Conservation (phyloP, 2,797 vertebrate species). For the Sparus aurata region DNA sequence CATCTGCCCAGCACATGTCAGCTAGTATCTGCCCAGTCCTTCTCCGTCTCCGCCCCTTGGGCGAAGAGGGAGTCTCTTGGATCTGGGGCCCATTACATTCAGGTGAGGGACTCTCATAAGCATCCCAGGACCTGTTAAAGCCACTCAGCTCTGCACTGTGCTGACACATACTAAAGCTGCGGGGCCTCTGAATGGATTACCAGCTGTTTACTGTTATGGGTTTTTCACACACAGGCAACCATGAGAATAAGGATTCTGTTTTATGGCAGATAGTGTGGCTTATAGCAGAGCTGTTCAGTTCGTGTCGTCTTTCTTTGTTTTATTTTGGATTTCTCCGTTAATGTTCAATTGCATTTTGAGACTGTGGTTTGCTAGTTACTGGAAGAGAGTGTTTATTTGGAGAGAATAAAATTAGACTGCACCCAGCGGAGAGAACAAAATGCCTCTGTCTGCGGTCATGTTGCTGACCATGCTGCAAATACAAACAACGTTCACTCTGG, state of each 20-base stretch:
- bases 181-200: constrained; percentile 71
- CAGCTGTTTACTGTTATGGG: constrained; percentile 74
- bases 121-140: constrained; percentile 72
- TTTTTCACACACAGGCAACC: constrained; percentile 61
- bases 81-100: constrained; percentile 65
- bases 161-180: constrained; percentile 57
- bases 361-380: constrained; percentile 40
- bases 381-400: constrained; percentile 48
- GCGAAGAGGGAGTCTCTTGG: constrained; percentile 40
- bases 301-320: constrained; percentile 50
- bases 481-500: constrained; percentile 21
- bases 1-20: constrained; percentile 71
- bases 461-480: constrained; percentile 32
- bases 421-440: constrained; percentile 26
- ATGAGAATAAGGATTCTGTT: constrained; percentile 61
- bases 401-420: constrained; percentile 39
- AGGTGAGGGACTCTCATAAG: constrained; percentile 69
- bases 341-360: constrained; percentile 45
- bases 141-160: constrained; percentile 55
- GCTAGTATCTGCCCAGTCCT: constrained; percentile 20
- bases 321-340: constrained; percentile 44
- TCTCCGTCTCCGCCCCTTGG: constrained; percentile 25
- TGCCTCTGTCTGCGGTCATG: constrained; percentile 20
- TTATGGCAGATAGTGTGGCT: constrained; percentile 52
- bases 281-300: constrained; percentile 46